A percentile compares a stretch with the other conserved stretches of the same genome.
Conservation (phyloP, 2,113 vertebrate species). For the Pogonocichla stellata region DNA sequence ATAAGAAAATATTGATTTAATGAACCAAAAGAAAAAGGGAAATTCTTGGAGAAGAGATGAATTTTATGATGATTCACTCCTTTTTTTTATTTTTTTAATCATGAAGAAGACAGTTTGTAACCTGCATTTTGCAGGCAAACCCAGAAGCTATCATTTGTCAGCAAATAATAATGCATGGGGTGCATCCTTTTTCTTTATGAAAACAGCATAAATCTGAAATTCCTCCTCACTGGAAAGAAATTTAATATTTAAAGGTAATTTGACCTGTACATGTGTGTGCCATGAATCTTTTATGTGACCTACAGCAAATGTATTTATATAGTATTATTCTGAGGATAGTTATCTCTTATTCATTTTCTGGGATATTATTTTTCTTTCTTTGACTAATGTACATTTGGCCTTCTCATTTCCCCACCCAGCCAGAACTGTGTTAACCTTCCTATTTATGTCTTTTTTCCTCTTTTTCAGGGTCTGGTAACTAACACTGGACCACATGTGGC, state of each 20-base stretch:
- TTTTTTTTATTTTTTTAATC: neutral
- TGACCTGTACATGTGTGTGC: conserved; percentile 76
- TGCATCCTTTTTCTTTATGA: conserved; percentile 64
- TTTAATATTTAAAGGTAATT: conserved; percentile 88
- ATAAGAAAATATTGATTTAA: neutral
- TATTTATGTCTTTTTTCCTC: conserved; percentile 61
- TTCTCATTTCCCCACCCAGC: conserved; percentile 80
- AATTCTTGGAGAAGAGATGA: neutral
- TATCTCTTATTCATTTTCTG: conserved; percentile 77
- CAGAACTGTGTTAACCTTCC: conserved; percentile 73
- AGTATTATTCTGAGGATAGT: conserved; percentile 77
- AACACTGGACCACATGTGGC: conserved; percentile 65
- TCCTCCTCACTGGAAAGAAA: conserved; percentile 68
- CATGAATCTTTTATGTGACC: conserved; percentile 82
- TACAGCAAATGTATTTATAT: conserved; percentile 84
- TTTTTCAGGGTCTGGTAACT: conserved; percentile 78
- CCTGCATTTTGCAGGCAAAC: neutral
- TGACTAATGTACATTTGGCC: conserved; percentile 68
- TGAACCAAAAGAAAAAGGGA: neutral
- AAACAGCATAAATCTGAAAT: conserved; percentile 71
- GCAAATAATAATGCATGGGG: conserved; percentile 52
- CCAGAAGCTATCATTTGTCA: conserved; percentile 42
- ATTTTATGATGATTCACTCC: neutral
- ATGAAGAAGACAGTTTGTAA: neutral
- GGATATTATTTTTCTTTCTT: conserved; percentile 76